Evolutionary conservation across 2,113 vertebrate species (phyloP).

Genomic region (Engystomops pustulosus): DNA sequence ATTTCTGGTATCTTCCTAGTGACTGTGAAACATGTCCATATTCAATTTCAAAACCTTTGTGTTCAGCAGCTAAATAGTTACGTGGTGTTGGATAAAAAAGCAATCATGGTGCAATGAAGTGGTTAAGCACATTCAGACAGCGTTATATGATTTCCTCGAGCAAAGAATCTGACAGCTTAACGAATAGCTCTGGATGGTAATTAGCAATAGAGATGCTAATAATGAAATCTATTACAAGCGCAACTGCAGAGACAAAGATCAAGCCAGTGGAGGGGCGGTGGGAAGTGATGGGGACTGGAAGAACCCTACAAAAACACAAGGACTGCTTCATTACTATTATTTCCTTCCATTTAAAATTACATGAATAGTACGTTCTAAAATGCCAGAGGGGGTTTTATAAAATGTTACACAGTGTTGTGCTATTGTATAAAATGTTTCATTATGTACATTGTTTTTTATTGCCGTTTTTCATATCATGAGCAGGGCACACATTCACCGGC

Average conservation of each 20-base stretch:
- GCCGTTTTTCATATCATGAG: too few species aligned
- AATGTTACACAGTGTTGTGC: too few species aligned
- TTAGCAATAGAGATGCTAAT: constrained; percentile 76
- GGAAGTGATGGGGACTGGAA: background rate
- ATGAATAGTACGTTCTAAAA: too few species aligned
- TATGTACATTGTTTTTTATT: too few species aligned
- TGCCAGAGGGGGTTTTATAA: too few species aligned
- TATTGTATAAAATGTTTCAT: too few species aligned
- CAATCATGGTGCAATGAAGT: constrained; percentile 48
- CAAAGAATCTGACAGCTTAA: constrained; percentile 74
- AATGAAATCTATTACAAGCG: constrained; percentile 75
- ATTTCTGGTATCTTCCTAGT: background rate
- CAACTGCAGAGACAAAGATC: constrained; percentile 63
- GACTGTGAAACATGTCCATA: background rate
- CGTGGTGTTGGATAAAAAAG: constrained; percentile 27
- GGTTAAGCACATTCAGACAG: constrained; percentile 55
- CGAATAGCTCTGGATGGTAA: constrained; percentile 75
- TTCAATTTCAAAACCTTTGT: background rate
- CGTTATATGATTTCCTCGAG: constrained; percentile 66
- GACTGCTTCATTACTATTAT: background rate
- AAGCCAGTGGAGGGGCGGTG: constrained; percentile 46
- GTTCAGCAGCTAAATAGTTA: constrained; percentile 29
- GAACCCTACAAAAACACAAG: background rate
- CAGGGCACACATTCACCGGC: too few species aligned
- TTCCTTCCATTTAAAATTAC: too few species aligned